These are phyloP conservation scores for Melanogrammus aeglefinus DNA, from an alignment of 2,797 vertebrate species.

Conservation along the genomic window DNA sequence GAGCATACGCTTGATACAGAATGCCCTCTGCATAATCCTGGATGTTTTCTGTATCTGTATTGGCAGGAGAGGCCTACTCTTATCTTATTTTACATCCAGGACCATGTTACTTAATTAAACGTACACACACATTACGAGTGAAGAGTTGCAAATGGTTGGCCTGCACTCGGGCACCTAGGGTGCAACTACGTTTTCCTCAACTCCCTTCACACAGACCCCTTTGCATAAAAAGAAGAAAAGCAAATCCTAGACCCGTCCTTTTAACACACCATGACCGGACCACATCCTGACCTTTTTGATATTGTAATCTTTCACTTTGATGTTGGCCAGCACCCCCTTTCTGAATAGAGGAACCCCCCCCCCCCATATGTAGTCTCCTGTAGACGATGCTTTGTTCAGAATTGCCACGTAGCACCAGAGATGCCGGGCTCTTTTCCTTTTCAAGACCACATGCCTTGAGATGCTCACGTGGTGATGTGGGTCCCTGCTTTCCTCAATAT, in stretches of 20 bases:
- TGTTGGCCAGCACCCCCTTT: background rate
- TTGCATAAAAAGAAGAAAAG: background rate
- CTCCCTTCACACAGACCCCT: background rate
- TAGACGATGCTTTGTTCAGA: constrained; percentile 42
- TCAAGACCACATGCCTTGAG: constrained; percentile 49
- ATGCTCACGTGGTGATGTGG: constrained; percentile 38
- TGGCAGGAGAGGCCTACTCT: background rate
- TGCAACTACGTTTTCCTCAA: background rate
- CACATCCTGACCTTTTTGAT: constrained; percentile 40
- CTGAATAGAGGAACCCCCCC: constrained; percentile 24
- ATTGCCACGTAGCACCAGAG: constrained; percentile 57
- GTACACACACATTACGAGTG: background rate
- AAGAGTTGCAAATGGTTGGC: background rate
- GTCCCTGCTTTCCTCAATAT: constrained; percentile 65
- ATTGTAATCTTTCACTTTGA: background rate
- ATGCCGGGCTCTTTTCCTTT: constrained; percentile 54
- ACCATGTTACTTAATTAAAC: background rate
- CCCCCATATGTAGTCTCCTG: constrained; percentile 20
- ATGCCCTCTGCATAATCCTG: background rate
- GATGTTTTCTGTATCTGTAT: background rate
- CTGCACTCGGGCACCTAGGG: background rate
- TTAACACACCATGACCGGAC: constrained; percentile 8
- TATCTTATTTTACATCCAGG: background rate
- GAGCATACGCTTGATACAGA: background rate
- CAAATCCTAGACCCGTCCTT: constrained; percentile 13